These are phyloP conservation scores for Acleris sparsana DNA, from an alignment of 2,888 invertebrate genomes.

Conservation along the genomic window DNA sequence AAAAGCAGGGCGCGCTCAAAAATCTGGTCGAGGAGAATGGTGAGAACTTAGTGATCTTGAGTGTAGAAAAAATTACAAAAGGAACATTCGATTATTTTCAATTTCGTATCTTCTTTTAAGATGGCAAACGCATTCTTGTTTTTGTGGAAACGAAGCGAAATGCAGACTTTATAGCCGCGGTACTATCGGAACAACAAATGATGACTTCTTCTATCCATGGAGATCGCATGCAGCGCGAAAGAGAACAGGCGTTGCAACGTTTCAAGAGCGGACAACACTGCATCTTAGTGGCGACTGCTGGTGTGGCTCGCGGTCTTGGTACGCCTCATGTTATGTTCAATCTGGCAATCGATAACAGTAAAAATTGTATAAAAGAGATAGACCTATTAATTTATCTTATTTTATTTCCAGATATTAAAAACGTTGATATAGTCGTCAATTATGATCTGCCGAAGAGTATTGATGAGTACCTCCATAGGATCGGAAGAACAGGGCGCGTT, in stretches of 20 bases:
- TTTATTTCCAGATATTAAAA: too few species aligned
- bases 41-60: too few species aligned
- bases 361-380: too few species aligned
- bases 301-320: constrained; percentile 96
- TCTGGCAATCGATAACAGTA: too few species aligned
- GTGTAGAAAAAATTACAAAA: too few species aligned
- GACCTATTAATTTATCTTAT: too few species aligned
- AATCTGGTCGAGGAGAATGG: constrained; percentile 85
- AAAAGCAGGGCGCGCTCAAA: constrained; percentile 89
- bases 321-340: too few species aligned
- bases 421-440: constrained; percentile 94
- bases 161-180: constrained; percentile 94
- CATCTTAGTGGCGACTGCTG: constrained; percentile 96
- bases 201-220: constrained; percentile 99
- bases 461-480: constrained; percentile 97
- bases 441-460: constrained; percentile 95
- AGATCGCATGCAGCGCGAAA: constrained; percentile 96
- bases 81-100: too few species aligned
- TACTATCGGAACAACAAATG: constrained; percentile 89
- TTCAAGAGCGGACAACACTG: constrained; percentile 90
- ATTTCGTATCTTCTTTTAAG: too few species aligned
- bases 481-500: constrained; percentile 97
- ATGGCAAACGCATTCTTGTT: constrained; percentile 86
- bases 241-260: constrained; percentile 96
- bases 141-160: constrained; percentile 96